A percentile compares a stretch with the other conserved stretches of the same genome.
Conservation (phyloP, 1,140 invertebrate species). For the Ditylenchus dipsaci region DNA sequence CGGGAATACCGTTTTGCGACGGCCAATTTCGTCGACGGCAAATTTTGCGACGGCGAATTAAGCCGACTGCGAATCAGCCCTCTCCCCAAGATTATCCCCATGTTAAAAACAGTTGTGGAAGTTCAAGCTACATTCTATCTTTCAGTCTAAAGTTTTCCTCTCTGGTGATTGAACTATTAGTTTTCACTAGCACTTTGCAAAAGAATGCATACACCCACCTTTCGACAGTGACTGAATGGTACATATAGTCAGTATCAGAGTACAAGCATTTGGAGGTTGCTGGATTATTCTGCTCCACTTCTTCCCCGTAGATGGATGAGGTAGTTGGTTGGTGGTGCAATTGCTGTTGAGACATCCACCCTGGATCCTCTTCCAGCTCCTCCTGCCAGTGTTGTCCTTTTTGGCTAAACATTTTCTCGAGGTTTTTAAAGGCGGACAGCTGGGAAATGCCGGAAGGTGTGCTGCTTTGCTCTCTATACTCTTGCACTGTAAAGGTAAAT, state of each 20-base stretch:
- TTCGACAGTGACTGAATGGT: neutral
- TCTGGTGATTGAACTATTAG: no score
- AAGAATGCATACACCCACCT: no score
- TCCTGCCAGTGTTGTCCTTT: neutral
- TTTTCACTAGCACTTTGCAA: no score
- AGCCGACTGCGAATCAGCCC: no score
- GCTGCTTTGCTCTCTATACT: neutral
- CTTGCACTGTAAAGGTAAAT: no score
- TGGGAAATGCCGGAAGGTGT: slow-evolving; percentile 25
- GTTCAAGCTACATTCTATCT: no score
- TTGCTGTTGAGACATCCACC: neutral
- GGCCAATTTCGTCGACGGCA: no score
- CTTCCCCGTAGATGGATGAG: neutral
- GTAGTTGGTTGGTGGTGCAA: neutral
- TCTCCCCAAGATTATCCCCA: no score
- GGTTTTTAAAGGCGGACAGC: slow-evolving; percentile 31
- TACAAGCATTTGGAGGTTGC: neutral
- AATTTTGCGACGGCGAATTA: no score
- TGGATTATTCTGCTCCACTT: neutral
- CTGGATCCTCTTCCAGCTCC: neutral
- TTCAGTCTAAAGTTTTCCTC: no score
- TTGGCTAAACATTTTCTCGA: slow-evolving; percentile 22
- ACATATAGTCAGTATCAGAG: neutral
- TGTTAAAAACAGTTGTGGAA: no score
- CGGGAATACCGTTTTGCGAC: no score